Conservation (phyloP, 2,888 invertebrate genomes). For the Pristionchus maxplancki region DNA sequence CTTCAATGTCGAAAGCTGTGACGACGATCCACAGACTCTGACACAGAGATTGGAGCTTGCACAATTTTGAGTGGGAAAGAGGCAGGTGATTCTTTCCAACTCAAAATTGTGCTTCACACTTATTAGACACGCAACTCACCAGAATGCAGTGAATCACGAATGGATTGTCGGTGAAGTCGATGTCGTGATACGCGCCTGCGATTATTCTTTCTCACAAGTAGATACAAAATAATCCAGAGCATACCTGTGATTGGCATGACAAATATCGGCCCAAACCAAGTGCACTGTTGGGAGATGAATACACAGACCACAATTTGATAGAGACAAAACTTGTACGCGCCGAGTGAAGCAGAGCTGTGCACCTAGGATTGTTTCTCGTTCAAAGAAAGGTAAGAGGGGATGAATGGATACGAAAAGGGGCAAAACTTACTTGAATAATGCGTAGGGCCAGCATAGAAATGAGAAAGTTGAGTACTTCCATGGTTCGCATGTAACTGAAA, state of each 20-base stretch:
- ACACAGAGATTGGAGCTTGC: neutral
- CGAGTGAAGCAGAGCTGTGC: neutral
- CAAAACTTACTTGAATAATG: neutral
- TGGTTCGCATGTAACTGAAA: neutral
- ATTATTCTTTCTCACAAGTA: no score
- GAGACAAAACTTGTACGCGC: neutral
- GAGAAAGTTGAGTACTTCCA: neutral
- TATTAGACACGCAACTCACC: neutral
- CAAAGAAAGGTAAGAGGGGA: no score
- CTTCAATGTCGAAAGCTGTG: neutral
- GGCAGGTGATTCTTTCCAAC: no score
- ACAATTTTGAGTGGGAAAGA: no score
- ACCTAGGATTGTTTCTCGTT: neutral
- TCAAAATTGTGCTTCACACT: no score
- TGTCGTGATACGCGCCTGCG: neutral
- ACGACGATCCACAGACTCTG: neutral
- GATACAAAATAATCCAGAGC: neutral
- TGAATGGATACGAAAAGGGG: neutral
- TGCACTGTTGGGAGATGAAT: neutral
- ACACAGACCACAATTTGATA: neutral
- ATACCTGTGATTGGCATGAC: neutral
- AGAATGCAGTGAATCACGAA: neutral
- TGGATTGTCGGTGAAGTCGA: neutral
- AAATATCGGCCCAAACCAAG: neutral
- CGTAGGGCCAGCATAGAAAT: neutral